A percentile compares a stretch with the other conserved stretches of the same genome.
Evolutionary conservation across 2,113 vertebrate genomes (phyloP).

Genomic region (Charadrius vociferus): DNA sequence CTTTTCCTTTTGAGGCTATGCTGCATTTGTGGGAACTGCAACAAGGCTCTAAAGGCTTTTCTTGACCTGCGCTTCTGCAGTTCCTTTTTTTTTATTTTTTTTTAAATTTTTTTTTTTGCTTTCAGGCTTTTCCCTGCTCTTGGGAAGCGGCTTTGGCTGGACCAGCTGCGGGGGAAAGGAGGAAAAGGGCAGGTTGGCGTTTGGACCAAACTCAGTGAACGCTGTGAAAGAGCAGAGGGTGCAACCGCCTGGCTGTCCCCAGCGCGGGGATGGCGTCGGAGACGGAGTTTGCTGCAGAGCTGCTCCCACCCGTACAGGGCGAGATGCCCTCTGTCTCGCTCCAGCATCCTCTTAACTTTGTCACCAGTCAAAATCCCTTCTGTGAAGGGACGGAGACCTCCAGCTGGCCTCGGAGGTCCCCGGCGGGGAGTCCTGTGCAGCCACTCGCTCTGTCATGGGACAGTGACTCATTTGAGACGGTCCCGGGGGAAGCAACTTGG

Average conservation of each 20-base stretch:
- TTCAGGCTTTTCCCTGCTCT: background rate
- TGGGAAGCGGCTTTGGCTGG: background rate
- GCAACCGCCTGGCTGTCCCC: background rate
- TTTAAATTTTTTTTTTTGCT: background rate
- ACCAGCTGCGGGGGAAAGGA: background rate
- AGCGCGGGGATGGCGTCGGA: background rate
- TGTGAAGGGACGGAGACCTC: background rate
- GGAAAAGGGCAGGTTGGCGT: background rate
- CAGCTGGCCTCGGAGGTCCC: background rate
- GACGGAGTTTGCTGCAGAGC: background rate
- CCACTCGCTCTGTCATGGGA: background rate
- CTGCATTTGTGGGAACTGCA: background rate
- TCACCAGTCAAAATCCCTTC: background rate
- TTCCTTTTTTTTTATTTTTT: background rate
- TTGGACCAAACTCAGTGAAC: background rate
- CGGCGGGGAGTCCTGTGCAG: background rate
- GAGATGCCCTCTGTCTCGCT: background rate
- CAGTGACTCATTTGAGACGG: background rate
- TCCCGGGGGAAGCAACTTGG: rapidly evolving
- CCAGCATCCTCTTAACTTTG: background rate
- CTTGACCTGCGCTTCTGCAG: background rate
- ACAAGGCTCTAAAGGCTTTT: background rate
- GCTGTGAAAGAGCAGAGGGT: background rate
- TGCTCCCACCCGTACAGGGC: rapidly evolving
- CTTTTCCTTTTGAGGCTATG: background rate